A percentile compares a stretch with the other conserved stretches of the same genome.
phyloP scores from a whole-genome alignment of 2,888 invertebrate genomes.

The Machimus rusticus region DNA sequence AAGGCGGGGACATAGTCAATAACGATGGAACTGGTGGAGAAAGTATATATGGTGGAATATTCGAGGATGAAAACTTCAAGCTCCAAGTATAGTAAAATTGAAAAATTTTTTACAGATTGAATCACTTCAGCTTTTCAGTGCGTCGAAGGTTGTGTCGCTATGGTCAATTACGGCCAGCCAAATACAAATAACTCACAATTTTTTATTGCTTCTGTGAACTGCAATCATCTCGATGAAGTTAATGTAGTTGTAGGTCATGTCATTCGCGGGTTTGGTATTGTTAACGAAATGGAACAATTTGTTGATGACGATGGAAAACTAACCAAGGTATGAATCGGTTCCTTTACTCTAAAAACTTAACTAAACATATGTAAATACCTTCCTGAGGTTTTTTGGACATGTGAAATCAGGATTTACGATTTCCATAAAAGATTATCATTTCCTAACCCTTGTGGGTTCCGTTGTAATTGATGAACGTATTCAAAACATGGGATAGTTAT shows the following conservation, averaged over 20 bases:
- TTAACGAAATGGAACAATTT: constrained; percentile 74
- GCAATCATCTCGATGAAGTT: constrained; percentile 78
- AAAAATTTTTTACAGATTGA: neutral
- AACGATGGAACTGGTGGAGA: constrained; percentile 90
- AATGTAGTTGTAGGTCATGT: constrained; percentile 87
- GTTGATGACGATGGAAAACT: constrained; percentile 69
- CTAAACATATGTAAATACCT: no score
- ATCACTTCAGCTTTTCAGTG: constrained; percentile 61
- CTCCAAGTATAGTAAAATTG: constrained; percentile 64
- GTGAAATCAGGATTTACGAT: no score
- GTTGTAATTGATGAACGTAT: no score
- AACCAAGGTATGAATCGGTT: constrained; percentile 63
- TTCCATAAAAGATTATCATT: no score
- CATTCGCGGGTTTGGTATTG: constrained; percentile 75
- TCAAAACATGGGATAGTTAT: no score
- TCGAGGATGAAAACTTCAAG: constrained; percentile 89
- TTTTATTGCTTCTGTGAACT: constrained; percentile 82
- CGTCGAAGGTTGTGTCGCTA: constrained; percentile 73
- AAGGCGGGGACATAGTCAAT: constrained; percentile 80
- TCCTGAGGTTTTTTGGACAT: no score
- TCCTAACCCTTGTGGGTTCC: no score
- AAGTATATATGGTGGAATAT: constrained; percentile 90
- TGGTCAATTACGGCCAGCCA: constrained; percentile 79
- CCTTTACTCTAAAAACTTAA: neutral
- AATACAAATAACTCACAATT: constrained; percentile 96